Evolutionary conservation across 2,113 vertebrate species (phyloP).

Genomic region (Martes martes): DNA sequence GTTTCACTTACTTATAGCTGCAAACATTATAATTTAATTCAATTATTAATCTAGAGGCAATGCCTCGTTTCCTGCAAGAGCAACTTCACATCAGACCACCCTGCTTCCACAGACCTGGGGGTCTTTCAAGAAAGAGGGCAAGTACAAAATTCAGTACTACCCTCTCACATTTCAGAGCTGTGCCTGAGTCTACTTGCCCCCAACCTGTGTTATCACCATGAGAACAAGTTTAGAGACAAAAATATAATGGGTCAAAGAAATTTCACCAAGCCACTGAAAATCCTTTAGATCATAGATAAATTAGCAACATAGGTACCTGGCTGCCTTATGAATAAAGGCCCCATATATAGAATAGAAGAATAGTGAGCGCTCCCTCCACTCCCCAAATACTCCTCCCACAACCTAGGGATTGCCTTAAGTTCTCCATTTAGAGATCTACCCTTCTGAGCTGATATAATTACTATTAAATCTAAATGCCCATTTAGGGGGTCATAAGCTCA

Average conservation of each 20-base stretch:
- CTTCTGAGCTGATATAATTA: not conserved
- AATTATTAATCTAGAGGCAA: not conserved
- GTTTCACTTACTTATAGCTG: not conserved
- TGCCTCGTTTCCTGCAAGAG: not conserved
- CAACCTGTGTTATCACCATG: not conserved
- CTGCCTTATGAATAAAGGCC: not conserved
- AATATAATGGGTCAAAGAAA: not conserved
- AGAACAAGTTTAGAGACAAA: not conserved
- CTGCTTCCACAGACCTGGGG: not conserved
- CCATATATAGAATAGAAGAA: not conserved
- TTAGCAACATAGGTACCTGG: not conserved
- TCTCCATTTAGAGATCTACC: not conserved
- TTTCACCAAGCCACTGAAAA: not conserved
- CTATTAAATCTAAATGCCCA: not conserved
- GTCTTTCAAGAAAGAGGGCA: not conserved
- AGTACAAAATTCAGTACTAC: not conserved
- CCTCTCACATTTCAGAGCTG: not conserved
- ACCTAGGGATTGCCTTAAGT: not conserved
- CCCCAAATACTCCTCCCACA: not conserved
- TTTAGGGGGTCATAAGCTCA: not conserved
- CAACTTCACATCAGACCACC: not conserved
- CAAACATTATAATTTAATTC: not conserved
- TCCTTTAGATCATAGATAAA: not conserved
- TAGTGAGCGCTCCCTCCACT: not conserved
- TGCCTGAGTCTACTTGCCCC: no score